Conservation (phyloP, 2,888 invertebrate genomes). For the Glyphotaelius pellucidus region DNA sequence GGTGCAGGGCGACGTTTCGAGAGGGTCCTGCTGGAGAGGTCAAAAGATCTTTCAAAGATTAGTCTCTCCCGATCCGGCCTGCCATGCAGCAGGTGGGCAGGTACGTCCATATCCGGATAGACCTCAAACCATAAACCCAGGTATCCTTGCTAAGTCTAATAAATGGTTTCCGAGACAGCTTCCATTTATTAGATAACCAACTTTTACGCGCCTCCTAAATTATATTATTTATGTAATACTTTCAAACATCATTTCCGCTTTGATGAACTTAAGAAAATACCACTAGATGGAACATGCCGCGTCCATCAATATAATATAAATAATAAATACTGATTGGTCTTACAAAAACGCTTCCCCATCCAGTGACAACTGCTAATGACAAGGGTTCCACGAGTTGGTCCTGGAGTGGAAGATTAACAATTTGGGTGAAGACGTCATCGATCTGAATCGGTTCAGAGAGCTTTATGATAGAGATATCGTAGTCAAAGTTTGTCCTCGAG, state of each 20-base stretch:
- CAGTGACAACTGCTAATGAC: slow-evolving; percentile 51
- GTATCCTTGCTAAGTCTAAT: too few species aligned
- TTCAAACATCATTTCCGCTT: too few species aligned
- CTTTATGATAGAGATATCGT: slow-evolving; percentile 73
- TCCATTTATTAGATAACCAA: too few species aligned
- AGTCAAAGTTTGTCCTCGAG: slow-evolving; percentile 68
- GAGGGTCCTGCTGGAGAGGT: too few species aligned
- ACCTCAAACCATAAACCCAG: too few species aligned
- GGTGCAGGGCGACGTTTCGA: too few species aligned
- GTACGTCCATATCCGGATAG: too few species aligned
- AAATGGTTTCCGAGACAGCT: too few species aligned
- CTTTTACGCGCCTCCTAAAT: too few species aligned
- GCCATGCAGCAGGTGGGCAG: too few species aligned
- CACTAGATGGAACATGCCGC: background rate
- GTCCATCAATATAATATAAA: background rate
- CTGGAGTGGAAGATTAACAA: background rate
- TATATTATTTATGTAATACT: background rate
- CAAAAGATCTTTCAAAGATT: too few species aligned
- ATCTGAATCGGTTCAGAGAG: slow-evolving; percentile 68
- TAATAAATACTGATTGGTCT: background rate
- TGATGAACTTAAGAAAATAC: background rate
- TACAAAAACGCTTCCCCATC: slow-evolving; percentile 50
- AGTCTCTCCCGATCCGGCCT: too few species aligned
- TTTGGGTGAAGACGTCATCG: slow-evolving; percentile 67
- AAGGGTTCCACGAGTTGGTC: background rate